Base-by-base conservation (phyloP, 2,797 vertebrate species). In the Neostethus bicornis region DNA sequence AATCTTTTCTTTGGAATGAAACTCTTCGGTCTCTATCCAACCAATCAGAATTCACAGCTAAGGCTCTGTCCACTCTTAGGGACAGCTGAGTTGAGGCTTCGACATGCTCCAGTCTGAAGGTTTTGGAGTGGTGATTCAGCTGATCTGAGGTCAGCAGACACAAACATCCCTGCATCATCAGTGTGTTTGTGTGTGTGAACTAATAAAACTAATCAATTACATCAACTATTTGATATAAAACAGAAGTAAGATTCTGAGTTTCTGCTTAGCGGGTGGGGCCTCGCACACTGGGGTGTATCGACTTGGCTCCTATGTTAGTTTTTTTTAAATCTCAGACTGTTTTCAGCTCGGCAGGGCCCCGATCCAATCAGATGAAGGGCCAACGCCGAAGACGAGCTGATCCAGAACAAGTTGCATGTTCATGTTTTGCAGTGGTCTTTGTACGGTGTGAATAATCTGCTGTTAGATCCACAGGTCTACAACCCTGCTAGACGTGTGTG, bases 381-480 rank as follows among this genome's bases (percentile, higher is more conserved):
- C 32, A 37, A 26, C 1, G 17, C 2, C 10, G 17, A 17, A 45
- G 43, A 47, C 29, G 43, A 61, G 45, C 54, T 63, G 49, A 50
- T 16, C 49, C 58, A 58, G 35, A 70, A 45, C 35, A 51, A 50
- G 65, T 53, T 84, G 84, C 87, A 84, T 83, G 81, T 78, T 65
- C 46, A 58, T 51, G 62, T 70, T 55, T 55, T 71, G 53, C 69
- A 72, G 72, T 68, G 69, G 70, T 81, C 67, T 81, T 81, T 65
- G 53, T 90, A 75, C 53, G 71, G 55, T 73, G 84, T 77, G 79
- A 87, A 83, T 61, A 51, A 50, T 29, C 60, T 41, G 67, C 59
- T 24, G 63, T 85, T 84, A 79, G 80, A 71, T 14, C 44, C 63
- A 65, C 55, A 13, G 41, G 70, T 89, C 66, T 83, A 65, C 82